Conservation (phyloP, 64 coral and sea anemone genomes). For the Pachyseris speciosa region DNA sequence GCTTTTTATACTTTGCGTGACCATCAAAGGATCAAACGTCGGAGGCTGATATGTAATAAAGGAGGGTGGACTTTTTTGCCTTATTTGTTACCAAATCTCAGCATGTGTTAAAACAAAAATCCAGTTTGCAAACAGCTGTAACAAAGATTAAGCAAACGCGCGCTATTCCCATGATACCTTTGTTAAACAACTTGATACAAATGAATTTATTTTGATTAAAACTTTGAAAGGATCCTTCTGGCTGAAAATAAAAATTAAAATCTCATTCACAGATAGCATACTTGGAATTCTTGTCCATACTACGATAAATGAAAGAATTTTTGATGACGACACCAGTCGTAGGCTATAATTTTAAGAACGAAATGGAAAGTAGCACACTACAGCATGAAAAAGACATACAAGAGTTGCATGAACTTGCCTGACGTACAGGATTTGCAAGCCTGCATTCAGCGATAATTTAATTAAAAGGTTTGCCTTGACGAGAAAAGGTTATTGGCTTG, state of each 20-base stretch:
- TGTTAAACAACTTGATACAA: too few species aligned
- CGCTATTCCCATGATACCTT: not conserved
- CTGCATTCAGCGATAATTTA: not conserved
- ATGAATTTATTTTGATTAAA: not conserved
- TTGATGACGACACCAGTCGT: too few species aligned
- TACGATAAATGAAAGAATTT: too few species aligned
- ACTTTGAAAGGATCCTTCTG: not conserved
- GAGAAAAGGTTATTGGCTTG: not conserved
- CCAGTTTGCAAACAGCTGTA: conserved; percentile 12
- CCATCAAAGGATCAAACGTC: too few species aligned
- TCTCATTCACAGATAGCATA: not conserved
- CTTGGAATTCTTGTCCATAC: not conserved
- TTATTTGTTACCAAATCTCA: not conserved
- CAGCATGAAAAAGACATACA: too few species aligned
- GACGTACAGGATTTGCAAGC: too few species aligned
- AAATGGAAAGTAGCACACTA: too few species aligned
- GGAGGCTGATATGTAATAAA: not conserved
- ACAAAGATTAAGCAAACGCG: not conserved
- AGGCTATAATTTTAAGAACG: too few species aligned
- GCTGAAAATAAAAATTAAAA: not conserved
- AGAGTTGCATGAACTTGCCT: too few species aligned
- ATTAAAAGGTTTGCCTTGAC: not conserved
- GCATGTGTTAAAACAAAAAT: not conserved
- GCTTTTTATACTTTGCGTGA: too few species aligned
- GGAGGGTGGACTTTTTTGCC: not conserved